Base-by-base conservation (phyloP, 1,140 invertebrate species). In the Platyscapa corneri region DNA sequence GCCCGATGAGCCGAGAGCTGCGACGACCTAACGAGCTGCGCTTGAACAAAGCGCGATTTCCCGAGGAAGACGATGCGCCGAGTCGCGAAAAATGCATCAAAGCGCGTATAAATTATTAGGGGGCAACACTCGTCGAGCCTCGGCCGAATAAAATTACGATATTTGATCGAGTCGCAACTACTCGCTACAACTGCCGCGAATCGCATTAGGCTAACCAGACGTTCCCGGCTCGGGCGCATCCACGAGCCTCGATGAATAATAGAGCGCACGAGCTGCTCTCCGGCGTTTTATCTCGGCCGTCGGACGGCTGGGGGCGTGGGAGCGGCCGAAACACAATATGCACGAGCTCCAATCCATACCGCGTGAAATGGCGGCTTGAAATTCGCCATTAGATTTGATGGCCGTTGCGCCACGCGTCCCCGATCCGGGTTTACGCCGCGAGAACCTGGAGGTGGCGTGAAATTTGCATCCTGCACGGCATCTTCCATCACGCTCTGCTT, bases 401-500 rank as follows among this genome's bases (percentile, higher is more conserved):
- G 32, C 32, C 77, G 77, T 42, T 18, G 27, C 30, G 30, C 65
- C n/a, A 32, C 65, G 30, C 30, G 27, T 18, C 12, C 65, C 16
- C 30, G 60, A 65, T 75, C 32, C 49, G 53, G 37, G 81, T 39
- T 82, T 75, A 56, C 42, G 56, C 23, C 18, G 34, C 7, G 18
- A 34, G 70, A 34, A 60, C 46, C 34, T 12, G 53, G 46, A 60
- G 64, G 79, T 42, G 56, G 67, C 82, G 74, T 84, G 80, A 86
- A 88, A 89, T 89, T 89, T 89, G 78, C 87, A 89, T 89, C 84
- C 72, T 89, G 87, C 60, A 34, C 42, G 49, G 56, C 5, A 5
- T 32, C 20, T 37, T 64, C 39, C 14, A 67, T 76, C 64, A 16
- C 42, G 53, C 65, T 56, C 64, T 79, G 32, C 30, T 37, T 82